Evolutionary conservation across 2,888 invertebrate species (phyloP).

Genomic region (Escarpia spicata): DNA sequence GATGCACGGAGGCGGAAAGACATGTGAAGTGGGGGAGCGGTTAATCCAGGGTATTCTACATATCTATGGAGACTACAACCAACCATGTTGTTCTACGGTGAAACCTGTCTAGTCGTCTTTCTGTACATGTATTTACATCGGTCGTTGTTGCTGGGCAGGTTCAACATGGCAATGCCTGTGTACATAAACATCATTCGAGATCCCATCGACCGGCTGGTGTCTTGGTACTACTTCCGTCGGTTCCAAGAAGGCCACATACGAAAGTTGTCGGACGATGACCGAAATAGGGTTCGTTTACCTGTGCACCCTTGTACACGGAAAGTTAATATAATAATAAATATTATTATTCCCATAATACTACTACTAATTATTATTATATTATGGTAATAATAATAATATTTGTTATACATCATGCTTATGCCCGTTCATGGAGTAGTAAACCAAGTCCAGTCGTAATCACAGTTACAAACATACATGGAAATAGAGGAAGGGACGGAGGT

Average conservation of each 20-base stretch:
- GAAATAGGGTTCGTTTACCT: constrained; percentile 26
- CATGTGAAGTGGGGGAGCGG: no score
- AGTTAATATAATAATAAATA: not conserved
- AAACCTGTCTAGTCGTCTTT: not conserved
- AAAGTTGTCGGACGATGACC: constrained; percentile 28
- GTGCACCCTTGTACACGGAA: not conserved
- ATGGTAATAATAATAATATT: not conserved
- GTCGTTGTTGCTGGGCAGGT: constrained; percentile 17
- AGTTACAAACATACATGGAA: no score
- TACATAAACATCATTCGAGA: constrained; percentile 40
- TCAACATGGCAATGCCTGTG: constrained; percentile 9
- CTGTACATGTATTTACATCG: not conserved
- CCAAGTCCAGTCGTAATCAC: no score
- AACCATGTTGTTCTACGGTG: not conserved
- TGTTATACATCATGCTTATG: no score
- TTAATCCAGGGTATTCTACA: no score
- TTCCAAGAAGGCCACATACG: constrained; percentile 38
- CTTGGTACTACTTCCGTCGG: constrained; percentile 38
- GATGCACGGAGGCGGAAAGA: no score
- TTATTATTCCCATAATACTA: not conserved
- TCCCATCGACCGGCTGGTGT: constrained; percentile 37
- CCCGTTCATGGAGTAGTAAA: no score
- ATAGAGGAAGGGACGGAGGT: no score
- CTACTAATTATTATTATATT: not conserved
- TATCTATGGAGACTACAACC: not conserved